Base-by-base conservation (phyloP, 2,113 vertebrate genomes). In the Synodontis membranacea region DNA sequence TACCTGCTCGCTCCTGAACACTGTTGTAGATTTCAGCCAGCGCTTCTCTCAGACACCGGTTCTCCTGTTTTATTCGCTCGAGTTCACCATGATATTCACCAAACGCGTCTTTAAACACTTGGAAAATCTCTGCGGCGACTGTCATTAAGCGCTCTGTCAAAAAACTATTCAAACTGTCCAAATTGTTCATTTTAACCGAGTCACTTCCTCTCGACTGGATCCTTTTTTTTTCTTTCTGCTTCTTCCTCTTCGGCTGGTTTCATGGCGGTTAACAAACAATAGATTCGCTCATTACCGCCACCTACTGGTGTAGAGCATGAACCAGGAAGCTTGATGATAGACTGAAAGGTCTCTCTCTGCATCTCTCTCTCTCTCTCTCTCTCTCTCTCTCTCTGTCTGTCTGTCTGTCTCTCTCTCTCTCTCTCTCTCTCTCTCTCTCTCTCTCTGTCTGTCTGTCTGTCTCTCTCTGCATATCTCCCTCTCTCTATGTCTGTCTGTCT, bases 91-190 rank as follows among this genome's bases (percentile, higher is more conserved):
- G 58, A 72, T 87, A 89, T 54, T 85, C 83, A 72, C 23, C 46
- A 1, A 89, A 66, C 6, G 54, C 83, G 34, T 89, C 88, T 84
- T 81, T 86, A 52, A 89, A 75, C 64, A 75, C 72, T 5, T 88
- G 42, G 28, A 88, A 88, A 72, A 89, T 89, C 52, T 89, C 86
- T n/a, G 54, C 88, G 50, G 88, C 86, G 0, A 56, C 84, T 34
- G 80, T 42, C 84, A 86, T 88, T 72, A 89, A 74, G 4, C 86
- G 83, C 48, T 86, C 84, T 1, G 75, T 75, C 70, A 89, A 74
- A 84, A 86, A 80, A 5, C 54, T 74, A 28, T 88, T 82, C 31
- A 89, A 14, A 86, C 17, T 80, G 1, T 86, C 86, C 46, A 88
- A 62, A 52, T 64, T 76, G 50, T 52, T 64, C 86, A 87, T 87